Base-by-base conservation (phyloP, 2,888 invertebrate species). In the Chromoteleia sp. region DNA sequence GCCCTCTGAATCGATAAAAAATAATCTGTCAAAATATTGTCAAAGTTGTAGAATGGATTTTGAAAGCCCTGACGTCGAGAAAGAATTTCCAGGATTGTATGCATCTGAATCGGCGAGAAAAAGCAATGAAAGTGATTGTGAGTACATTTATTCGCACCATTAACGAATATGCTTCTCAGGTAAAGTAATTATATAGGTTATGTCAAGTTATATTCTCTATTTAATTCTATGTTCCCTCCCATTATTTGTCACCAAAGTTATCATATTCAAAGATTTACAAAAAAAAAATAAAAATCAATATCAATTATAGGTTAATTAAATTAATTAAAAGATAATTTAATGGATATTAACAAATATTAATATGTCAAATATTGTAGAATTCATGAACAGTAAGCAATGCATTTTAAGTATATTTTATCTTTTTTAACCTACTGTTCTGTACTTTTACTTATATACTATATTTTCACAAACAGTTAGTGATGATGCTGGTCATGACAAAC, bases 61-160 rank as follows among this genome's bases (percentile, higher is more conserved):
- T 92, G 96, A 96, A 92, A 97, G 97, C 92, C 97, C 97, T 21
- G 97, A 97, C 89, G 96, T 96, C 36, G 97, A 97, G 92, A 97
- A 97, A 91, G 97, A 97, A 90, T 97, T 97, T 92, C 97, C 97
- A 19, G 97, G 97, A 50, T 92, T 97, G 61, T 97, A 97, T 89
- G 96, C 96, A 36, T 96, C 96, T 1, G 97, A 97, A 92, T 93
- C 94, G 58, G 95, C 95, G 36, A 95, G 95, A 88, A 95, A 94
- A 91, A 95, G 94, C 89, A 96, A 96, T 88, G 96, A 97, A 92
- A 96, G 96, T 90, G 96, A 97, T 90, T 96, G 96, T 96, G 94
- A 94, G 95, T 79, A 71, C 29, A 52, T 48, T 50, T 19, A 15
- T 43, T 71, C n/a, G 14, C 36, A n/a, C 29, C 3, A 12, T 15